Evolutionary conservation across 1,140 invertebrate species (phyloP), one percentile per base, ranked within the genome.

Genomic region (Lepidurus arcticus): DNA sequence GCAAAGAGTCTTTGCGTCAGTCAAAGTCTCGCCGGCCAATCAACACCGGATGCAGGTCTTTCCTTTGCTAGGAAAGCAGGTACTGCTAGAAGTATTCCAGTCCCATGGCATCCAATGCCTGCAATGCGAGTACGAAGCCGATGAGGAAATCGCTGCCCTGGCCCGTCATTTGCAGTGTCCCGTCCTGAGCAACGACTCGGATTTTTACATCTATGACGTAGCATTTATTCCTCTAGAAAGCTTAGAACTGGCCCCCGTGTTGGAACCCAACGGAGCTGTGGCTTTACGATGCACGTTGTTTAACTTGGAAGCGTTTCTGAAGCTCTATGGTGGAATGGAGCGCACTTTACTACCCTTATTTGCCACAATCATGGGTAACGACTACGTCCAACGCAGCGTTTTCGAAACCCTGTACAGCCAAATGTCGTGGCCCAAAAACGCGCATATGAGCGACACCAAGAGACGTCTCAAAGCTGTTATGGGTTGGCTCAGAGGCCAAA

Each of bases 121-220:
- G 24, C 88, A 91, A 76, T 92, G 92, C 83, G 88, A 92, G 78
- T 95, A 92, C 85, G 95, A 97, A 86, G 94, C 94, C 65, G 95
- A 97, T 84, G 89, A 90, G 80, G 90, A 94, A 82, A 90, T 96
- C 77, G 93, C 93, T 1, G 89, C 90, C 0, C 82, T 96, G 76
- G 92, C 93, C 0, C 89, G 89, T 80, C 86, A 89, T 76, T 86
- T 95, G 7, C 86, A 92, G 44, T 96, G 93, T 82, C 94, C 94
- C 5, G 90, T 97, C 11, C 82, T 97, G 0, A 95, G 93, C 83
- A 92, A 91, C 81, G 95, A 97, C 84, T 96, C 94, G 1, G 95
- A 97, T 87, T 97, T 95, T 86, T 96, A 90, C 83, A 91, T 97
- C 76, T 94, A 92, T 84, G 91, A 93, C 85, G 88, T 94, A 1